Evolutionary conservation across 2,888 invertebrate genomes (phyloP), one percentile per base, ranked within the genome.

Genomic region (Ormyrus labotus): DNA sequence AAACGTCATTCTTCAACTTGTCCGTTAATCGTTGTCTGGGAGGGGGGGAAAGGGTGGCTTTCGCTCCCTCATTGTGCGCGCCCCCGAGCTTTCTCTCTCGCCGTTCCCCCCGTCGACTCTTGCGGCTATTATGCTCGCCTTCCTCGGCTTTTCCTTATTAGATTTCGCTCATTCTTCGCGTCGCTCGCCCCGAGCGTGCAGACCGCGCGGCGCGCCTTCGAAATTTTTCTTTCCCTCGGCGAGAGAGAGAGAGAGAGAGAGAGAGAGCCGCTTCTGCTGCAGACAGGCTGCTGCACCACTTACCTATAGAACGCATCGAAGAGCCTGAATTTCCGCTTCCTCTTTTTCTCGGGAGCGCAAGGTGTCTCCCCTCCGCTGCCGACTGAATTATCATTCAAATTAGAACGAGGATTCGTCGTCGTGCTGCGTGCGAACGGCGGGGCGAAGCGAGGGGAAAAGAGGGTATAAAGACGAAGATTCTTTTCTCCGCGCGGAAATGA

Each of bases 311-410:
- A 10, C 53, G 11, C 45, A n/a, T 34, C 53, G 67, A 10, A 34
- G 11, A 53, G 67, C 55, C 34, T 11, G 45, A 68, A 53, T 55
- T 53, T 55, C 53, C 34, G 67, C 55, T 13, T 45, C 57, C 68
- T 55, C n/a, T 57, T 47, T 34, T 10, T 50, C 19, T 8, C 63
- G 34, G 34, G 34, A 0, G 34, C 34, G 34, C 34, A 34, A 4
- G 4, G 4, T 34, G 19, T 1, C 19, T 1, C 19, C 19, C 34
- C 34, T 0, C 34, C 34, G 34, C 34, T 34, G 10, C 51, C 51
- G 11, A 51, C 11, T 45, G 78, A 65, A 78, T 78, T 78, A 78
- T 78, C 78, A 71, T 70, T 68, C 58, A 71, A 78, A 78, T 78
- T 72, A 78, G 78, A 78, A 58, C 19, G 61, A 4, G 48, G 53